These are phyloP conservation scores for Sebastes miniatus DNA, from an alignment of 2,797 vertebrate genomes.

Conservation along the genomic window DNA sequence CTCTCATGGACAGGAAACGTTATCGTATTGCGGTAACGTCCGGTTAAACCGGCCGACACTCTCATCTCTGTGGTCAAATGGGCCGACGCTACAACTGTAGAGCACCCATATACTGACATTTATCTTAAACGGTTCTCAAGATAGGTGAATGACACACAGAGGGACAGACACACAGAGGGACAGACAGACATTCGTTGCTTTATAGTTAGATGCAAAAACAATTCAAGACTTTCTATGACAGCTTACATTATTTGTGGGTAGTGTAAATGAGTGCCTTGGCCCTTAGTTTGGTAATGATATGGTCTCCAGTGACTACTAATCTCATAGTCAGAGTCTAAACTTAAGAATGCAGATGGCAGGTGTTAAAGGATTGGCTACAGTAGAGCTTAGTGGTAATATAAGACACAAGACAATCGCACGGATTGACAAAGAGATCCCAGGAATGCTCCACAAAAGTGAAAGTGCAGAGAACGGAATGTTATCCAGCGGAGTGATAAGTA, in stretches of 20 bases:
- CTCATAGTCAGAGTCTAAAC: slow-evolving; percentile 5
- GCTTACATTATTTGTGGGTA: background rate
- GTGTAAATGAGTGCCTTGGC: background rate
- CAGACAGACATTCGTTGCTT: too few species aligned
- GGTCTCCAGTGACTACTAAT: slow-evolving; percentile 1
- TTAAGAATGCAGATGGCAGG: slow-evolving; percentile 30
- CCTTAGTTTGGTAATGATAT: background rate
- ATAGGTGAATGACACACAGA: too few species aligned
- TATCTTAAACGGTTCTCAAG: too few species aligned
- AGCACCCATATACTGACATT: too few species aligned
- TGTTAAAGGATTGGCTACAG: slow-evolving; percentile 29
- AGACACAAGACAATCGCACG: slow-evolving; percentile 41
- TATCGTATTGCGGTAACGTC: too few species aligned
- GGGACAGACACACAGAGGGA: too few species aligned
- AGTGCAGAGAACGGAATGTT: slow-evolving; percentile 31
- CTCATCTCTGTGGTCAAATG: too few species aligned
- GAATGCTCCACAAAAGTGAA: slow-evolving; percentile 44
- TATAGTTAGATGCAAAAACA: background rate
- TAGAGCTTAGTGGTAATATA: slow-evolving; percentile 19
- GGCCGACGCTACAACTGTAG: too few species aligned
- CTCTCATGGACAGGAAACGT: too few species aligned
- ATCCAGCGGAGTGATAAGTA: slow-evolving; percentile 21
- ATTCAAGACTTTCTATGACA: background rate
- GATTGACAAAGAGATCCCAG: slow-evolving; percentile 21
- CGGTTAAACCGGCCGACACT: too few species aligned